Percentiles rank a stretch among this genome's conserved stretches.
Conservation (phyloP, 1,140 invertebrate genomes). For the Sogatella furcifera region DNA sequence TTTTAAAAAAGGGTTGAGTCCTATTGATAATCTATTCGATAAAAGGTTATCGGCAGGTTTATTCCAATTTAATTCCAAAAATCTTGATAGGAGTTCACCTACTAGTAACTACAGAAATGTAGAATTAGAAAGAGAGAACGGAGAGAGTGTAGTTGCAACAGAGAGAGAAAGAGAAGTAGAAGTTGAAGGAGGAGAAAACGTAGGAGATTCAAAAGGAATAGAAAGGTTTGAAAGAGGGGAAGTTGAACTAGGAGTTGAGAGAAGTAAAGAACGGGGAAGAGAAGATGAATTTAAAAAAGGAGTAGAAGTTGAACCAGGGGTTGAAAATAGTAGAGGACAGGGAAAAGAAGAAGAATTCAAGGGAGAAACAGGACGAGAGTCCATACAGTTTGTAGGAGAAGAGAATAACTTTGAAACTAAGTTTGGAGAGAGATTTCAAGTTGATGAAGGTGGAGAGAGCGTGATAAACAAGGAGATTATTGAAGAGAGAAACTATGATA, state of each 20-base stretch:
- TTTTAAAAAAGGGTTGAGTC: background rate
- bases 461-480: background rate
- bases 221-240: slow-evolving; percentile 2
- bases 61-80: background rate
- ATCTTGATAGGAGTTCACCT: background rate
- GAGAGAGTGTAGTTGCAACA: background rate
- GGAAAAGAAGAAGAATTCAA: too few relatives aligned
- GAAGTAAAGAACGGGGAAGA: background rate
- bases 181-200: background rate
- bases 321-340: background rate
- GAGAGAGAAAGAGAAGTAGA: background rate
- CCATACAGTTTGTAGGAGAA: background rate
- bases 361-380: too few relatives aligned
- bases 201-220: background rate
- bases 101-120: background rate
- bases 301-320: background rate
- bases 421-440: background rate
- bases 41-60: background rate
- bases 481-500: too few relatives aligned
- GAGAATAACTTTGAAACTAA: background rate
- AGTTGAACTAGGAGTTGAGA: background rate
- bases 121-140: background rate
- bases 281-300: too few relatives aligned
- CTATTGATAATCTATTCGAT: background rate
- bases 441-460: background rate